These are phyloP conservation scores for Montipora foliosa DNA, from an alignment of 64 coral and sea anemone species.

Conservation along the genomic window DNA sequence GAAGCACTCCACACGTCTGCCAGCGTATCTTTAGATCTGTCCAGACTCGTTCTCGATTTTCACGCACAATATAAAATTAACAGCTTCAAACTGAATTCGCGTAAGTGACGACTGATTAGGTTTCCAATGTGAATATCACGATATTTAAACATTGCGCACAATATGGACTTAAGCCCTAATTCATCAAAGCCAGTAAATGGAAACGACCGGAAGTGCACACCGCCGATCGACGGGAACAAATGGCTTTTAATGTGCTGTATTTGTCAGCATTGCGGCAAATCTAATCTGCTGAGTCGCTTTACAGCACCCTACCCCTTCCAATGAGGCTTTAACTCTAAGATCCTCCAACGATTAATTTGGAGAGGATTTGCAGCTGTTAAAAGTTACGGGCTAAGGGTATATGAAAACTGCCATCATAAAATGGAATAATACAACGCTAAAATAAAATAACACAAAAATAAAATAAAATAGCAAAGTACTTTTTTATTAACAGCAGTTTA, in stretches of 20 bases:
- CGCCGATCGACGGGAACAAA: not conserved
- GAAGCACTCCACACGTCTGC: constrained; percentile 25
- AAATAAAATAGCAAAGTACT: not conserved
- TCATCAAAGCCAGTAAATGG: not conserved
- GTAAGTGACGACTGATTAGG: not conserved
- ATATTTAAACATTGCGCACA: constrained; percentile 12
- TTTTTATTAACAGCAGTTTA: not conserved
- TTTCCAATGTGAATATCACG: not conserved
- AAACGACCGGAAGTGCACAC: constrained; percentile 19
- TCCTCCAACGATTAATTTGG: not conserved
- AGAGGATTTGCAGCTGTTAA: not conserved
- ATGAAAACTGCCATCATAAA: not conserved
- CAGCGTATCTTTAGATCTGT: not conserved
- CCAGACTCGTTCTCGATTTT: constrained; percentile 33
- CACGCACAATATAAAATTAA: constrained; percentile 44
- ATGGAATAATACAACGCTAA: not conserved
- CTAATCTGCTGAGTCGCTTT: not conserved
- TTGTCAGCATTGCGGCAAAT: not conserved
- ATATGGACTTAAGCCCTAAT: not conserved
- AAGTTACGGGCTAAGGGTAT: not conserved
- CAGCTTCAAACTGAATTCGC: not conserved
- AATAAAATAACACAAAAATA: not conserved
- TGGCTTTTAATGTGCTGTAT: not conserved
- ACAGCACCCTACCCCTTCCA: not conserved
- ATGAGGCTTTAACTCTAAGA: not conserved